These are phyloP conservation scores for Cyprinodon tularosa DNA, from an alignment of 2,113 vertebrate genomes.

Conservation along the genomic window DNA sequence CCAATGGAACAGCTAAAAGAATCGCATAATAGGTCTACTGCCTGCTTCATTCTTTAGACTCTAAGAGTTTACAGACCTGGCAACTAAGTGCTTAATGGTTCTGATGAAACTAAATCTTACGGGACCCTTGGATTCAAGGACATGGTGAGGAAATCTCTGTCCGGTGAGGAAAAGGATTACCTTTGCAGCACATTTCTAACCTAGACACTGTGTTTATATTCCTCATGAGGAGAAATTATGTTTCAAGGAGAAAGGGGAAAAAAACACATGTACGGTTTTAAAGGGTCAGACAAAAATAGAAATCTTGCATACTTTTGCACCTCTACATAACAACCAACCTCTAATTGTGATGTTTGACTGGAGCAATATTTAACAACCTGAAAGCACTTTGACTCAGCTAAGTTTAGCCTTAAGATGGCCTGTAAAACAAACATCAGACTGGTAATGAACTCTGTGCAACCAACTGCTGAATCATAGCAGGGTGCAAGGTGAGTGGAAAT, in stretches of 20 bases:
- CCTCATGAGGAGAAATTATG: background rate
- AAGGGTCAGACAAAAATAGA: background rate
- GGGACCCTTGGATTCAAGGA: background rate
- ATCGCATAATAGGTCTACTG: background rate
- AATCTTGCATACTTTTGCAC: background rate
- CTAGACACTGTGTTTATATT: background rate
- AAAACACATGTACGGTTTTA: background rate
- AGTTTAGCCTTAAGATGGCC: background rate
- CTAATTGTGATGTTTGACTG: background rate
- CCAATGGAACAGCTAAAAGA: background rate
- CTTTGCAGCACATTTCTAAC: background rate
- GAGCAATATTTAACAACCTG: background rate
- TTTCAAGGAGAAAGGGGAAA: background rate
- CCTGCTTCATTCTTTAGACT: background rate
- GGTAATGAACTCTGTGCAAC: background rate
- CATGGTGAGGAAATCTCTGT: constrained; percentile 8
- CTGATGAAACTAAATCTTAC: background rate
- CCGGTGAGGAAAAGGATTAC: constrained; percentile 14
- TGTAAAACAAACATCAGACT: background rate
- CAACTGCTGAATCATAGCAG: background rate
- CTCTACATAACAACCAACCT: background rate
- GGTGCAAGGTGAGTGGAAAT: background rate
- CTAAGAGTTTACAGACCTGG: background rate
- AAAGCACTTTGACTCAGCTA: background rate
- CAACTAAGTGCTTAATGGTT: background rate